These are phyloP conservation scores for Melieria omissa DNA, from an alignment of 2,888 invertebrate species.

Conservation along the genomic window DNA sequence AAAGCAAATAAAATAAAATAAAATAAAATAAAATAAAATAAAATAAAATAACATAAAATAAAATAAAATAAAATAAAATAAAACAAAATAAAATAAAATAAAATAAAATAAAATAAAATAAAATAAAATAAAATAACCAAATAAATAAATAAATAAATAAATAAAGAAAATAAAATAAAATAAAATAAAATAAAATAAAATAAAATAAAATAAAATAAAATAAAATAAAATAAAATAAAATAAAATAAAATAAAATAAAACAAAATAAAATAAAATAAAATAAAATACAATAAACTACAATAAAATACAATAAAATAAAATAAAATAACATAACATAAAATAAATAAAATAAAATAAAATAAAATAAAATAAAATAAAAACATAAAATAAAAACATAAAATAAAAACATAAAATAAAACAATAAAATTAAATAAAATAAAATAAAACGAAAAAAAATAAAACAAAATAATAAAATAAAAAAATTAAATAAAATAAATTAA, in stretches of 20 bases:
- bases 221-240: slow-evolving; percentile 16
- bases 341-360: not conserved
- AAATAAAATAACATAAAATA: no score
- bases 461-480: not conserved
- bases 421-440: not conserved
- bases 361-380: not conserved
- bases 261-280: not conserved
- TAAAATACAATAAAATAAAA: not conserved
- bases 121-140: no score
- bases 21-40: not conserved
- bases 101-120: no score
- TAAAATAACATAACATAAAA: slow-evolving; percentile 4
- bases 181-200: slow-evolving; percentile 5
- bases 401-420: not conserved
- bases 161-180: slow-evolving; percentile 1
- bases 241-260: slow-evolving; percentile 10
- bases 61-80: no score
- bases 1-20: not conserved
- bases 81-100: no score
- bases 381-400: slow-evolving; percentile 18
- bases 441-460: not conserved
- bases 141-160: slow-evolving; percentile 1
- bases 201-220: slow-evolving; percentile 22
- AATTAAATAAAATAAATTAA: not conserved
- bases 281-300: not conserved